These are phyloP conservation scores for Mythimna lalbum DNA, from an alignment of 2,888 invertebrate genomes.

Conservation along the genomic window DNA sequence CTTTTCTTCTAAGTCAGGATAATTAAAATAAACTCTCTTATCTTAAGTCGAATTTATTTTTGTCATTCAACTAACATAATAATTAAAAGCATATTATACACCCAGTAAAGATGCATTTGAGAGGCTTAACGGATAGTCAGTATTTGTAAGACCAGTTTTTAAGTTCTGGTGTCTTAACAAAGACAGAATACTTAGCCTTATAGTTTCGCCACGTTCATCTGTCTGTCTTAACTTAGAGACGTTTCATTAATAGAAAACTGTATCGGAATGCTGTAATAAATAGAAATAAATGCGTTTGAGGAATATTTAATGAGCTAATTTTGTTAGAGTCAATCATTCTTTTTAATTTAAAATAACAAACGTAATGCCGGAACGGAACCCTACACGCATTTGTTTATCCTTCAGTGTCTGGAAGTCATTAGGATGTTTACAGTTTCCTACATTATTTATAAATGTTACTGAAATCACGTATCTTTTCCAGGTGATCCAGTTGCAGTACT, in stretches of 20 bases:
- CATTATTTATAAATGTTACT: background rate
- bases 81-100: background rate
- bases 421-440: background rate
- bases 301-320: too few relatives aligned
- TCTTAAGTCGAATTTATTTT: background rate
- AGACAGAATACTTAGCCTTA: too few relatives aligned
- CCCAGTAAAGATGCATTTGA: background rate
- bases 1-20: conserved; percentile 3
- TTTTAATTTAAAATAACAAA: too few relatives aligned
- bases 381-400: background rate
- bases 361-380: too few relatives aligned
- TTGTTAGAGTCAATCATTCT: too few relatives aligned
- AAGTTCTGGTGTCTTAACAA: too few relatives aligned
- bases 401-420: background rate
- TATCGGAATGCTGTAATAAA: too few relatives aligned
- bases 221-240: too few relatives aligned
- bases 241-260: too few relatives aligned
- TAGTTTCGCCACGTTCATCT: too few relatives aligned
- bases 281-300: too few relatives aligned
- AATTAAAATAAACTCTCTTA: background rate
- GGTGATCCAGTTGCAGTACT: conserved; percentile 91
- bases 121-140: too few relatives aligned
- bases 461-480: conserved; percentile 65
- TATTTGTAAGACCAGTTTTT: background rate
- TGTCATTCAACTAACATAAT: background rate